Percentiles rank a stretch among this genome's conserved stretches.
Conservation (phyloP, 1,140 invertebrate species). For the Pachyrhynchus sulphureomaculatus region DNA sequence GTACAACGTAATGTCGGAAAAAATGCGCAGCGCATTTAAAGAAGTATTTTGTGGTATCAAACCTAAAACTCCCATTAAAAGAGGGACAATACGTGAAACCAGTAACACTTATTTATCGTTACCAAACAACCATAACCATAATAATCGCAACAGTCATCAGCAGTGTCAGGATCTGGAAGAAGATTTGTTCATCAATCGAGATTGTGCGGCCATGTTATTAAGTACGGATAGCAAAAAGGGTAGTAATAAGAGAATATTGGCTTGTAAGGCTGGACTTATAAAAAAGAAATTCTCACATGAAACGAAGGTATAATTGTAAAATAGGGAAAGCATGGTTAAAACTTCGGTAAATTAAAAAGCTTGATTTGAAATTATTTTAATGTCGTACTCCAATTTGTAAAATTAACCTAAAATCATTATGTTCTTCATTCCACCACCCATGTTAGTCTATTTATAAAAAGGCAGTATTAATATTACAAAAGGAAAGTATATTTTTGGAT, state of each 20-base stretch:
- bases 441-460: too few relatives aligned
- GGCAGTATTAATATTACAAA: too few relatives aligned
- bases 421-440: too few relatives aligned
- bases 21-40: slow-evolving; percentile 79
- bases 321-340: background rate
- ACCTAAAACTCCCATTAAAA: slow-evolving; percentile 15
- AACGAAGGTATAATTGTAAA: slow-evolving; percentile 11
- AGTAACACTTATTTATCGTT: slow-evolving; percentile 24
- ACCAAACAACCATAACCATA: slow-evolving; percentile 4
- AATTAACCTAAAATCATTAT: too few relatives aligned
- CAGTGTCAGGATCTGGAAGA: background rate
- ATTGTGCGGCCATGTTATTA: slow-evolving; percentile 1
- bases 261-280: background rate
- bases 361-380: too few relatives aligned
- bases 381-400: too few relatives aligned
- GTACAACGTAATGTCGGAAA: slow-evolving; percentile 88
- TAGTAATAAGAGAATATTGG: background rate
- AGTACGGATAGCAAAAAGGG: background rate
- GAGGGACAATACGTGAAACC: slow-evolving; percentile 18
- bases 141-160: too few relatives aligned
- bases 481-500: too few relatives aligned
- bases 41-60: slow-evolving; percentile 49
- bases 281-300: slow-evolving; percentile 5
- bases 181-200: slow-evolving; percentile 13
- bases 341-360: too few relatives aligned